Evolutionary conservation across 1,140 invertebrate genomes (phyloP), one percentile per base, ranked within the genome.

Genomic region (Eriocheir sinensis): DNA sequence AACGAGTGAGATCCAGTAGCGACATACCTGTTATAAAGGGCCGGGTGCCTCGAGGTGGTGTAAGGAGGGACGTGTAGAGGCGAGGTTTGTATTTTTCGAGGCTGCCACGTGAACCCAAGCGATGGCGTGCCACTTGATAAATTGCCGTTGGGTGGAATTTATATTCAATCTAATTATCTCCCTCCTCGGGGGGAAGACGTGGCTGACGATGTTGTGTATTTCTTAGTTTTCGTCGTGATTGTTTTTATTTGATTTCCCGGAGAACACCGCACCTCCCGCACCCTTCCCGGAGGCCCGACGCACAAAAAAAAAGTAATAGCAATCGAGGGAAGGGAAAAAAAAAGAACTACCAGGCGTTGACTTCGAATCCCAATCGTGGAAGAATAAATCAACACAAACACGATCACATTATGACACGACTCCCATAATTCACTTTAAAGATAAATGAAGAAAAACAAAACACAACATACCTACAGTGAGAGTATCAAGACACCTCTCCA

Each of bases 81-180:
- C 60, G 12, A 72, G n/a, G 27, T 27, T 72, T 72, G 60, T 72
- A n/a, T 72, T 72, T 21, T 21, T 72, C 21, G 12, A 72, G 60
- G 21, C n/a, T 4, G 60, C 21, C 6, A 2, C n/a, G 60, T 72
- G 60, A n/a, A n/a, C 60, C 27, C 60, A 72, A 72, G 60, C 2
- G 60, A 6, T 72, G 60, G 60, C 21, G 60, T 21, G 27, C 21
- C 60, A 72, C 27, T 6, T 21, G 60, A 72, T 72, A n/a, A 72
- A 72, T 72, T 72, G 60, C 60, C 21, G 21, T 72, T 3, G 60
- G 60, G 60, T 72, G 60, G n/a, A 72, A 72, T 72, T 72, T 72
- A 72, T 72, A 72, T 72, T 72, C 60, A 72, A 72, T 72, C 60
- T 72, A 72, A 72, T 72, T 72, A 72, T 72, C 60, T 72, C 21